These are phyloP conservation scores for Neolamprologus cancellatus DNA, from an alignment of 2,113 vertebrate species.

Conservation along the genomic window DNA sequence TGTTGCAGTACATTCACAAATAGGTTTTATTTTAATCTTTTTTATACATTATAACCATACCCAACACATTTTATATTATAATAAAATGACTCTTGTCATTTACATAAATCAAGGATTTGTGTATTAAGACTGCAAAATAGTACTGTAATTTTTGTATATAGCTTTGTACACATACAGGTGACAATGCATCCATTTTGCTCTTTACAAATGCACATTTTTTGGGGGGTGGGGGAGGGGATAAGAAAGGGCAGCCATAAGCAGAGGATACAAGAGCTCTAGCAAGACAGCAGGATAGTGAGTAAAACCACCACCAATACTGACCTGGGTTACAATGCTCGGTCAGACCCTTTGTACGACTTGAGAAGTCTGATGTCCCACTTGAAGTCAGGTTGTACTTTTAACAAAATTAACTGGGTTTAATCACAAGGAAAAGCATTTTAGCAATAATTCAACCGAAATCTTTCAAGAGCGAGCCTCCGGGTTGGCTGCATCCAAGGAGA, in stretches of 20 bases:
- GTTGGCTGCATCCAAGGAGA: slow-evolving; percentile 14
- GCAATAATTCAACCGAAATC: slow-evolving; percentile 15
- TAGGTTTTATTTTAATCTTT: slow-evolving; percentile 70
- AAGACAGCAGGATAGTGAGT: slow-evolving; percentile 53
- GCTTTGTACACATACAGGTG: slow-evolving; percentile 67
- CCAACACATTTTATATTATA: slow-evolving; percentile 70
- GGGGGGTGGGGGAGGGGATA: neutral
- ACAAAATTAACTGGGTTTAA: neutral
- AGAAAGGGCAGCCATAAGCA: slow-evolving; percentile 62
- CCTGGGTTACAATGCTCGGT: slow-evolving; percentile 29
- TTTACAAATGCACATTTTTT: slow-evolving; percentile 41
- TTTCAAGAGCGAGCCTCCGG: slow-evolving; percentile 9
- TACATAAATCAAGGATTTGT: slow-evolving; percentile 66
- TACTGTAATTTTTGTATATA: slow-evolving; percentile 68
- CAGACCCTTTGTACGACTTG: slow-evolving; percentile 5
- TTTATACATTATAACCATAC: slow-evolving; percentile 74
- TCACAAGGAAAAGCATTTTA: neutral
- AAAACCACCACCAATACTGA: slow-evolving; percentile 54
- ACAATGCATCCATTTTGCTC: slow-evolving; percentile 48
- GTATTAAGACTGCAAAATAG: slow-evolving; percentile 76
- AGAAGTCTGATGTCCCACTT: neutral
- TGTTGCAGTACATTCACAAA: slow-evolving; percentile 65
- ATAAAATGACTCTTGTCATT: slow-evolving; percentile 71
- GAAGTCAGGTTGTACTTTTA: neutral
- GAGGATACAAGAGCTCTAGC: slow-evolving; percentile 56